phyloP scores from a whole-genome alignment of 1,140 invertebrate species.

The Drosophila arawakana region DNA sequence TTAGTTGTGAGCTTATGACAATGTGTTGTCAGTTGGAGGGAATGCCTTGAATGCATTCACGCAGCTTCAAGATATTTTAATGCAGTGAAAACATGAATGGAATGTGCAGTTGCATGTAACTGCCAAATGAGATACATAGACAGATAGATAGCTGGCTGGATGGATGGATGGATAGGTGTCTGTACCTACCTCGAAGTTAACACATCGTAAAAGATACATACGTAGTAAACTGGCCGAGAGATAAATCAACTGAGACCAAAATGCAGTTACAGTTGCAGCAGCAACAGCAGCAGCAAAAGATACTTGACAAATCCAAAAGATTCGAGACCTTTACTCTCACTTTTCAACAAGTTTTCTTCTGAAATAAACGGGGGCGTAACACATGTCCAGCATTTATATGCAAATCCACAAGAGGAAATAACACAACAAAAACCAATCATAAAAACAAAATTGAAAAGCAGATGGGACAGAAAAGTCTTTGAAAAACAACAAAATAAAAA shows the following conservation, averaged over 20 bases:
- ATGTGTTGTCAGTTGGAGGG: constrained; percentile 35
- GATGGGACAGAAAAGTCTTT: constrained; percentile 23
- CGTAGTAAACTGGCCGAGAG: constrained; percentile 30
- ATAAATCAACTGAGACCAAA: constrained; percentile 62
- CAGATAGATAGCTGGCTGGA: too few relatives aligned
- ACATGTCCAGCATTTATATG: constrained; percentile 76
- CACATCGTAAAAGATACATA: constrained; percentile 64
- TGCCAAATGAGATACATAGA: constrained; percentile 37
- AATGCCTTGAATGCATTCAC: constrained; percentile 72
- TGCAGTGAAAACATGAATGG: constrained; percentile 70
- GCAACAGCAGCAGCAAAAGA: neutral
- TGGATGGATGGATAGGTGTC: constrained; percentile 27
- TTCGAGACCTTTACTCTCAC: constrained; percentile 71
- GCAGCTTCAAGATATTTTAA: constrained; percentile 66
- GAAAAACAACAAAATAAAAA: neutral
- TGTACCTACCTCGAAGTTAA: constrained; percentile 59
- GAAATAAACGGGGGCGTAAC: constrained; percentile 72
- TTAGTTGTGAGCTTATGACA: constrained; percentile 69
- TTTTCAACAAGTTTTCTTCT: constrained; percentile 51
- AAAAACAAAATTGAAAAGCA: constrained; percentile 58
- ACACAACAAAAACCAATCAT: constrained; percentile 28
- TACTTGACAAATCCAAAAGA: constrained; percentile 22
- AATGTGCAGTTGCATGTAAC: constrained; percentile 56
- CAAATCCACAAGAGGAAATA: constrained; percentile 59
- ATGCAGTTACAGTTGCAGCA: neutral